Evolutionary conservation across 2,888 invertebrate species (phyloP), one percentile per base, ranked within the genome.

Genomic region (Archips xylosteana): DNA sequence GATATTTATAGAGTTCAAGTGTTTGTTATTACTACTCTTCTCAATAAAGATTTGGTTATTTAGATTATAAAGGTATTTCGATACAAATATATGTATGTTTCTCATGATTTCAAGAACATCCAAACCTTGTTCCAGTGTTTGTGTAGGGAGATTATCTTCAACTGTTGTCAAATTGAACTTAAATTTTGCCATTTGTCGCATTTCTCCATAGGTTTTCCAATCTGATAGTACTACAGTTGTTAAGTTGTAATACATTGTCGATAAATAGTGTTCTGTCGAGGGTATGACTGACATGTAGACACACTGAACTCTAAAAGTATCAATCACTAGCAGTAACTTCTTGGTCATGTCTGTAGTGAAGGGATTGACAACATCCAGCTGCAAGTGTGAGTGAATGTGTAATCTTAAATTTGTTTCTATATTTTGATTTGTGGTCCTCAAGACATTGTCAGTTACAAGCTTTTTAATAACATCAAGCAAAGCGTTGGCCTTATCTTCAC

Each of bases 21-120:
- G 97, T 85, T 99, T 99, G 88, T 98, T 99, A 80, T 97, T 97
- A 85, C 98, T 98, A 71, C 96, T 96, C 79, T 97, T 96, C 89
- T 99, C 99, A 73, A 99, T 96, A 89, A 99, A 99, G 75, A 99
- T 97, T 93, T 99, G 99, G 82, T 98, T 98, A 87, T 99, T 99
- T 79, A 99, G 95, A 91, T 99, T 99, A 90, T 99, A 99, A 32
- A 97, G 95, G 91, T 98, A 99, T 83, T 97, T 97, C 0, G 97
- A 96, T 12, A 99, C 99, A 90, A 99, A 99, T 65, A 98, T 96
- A 82, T 98, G 97, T 76, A 99, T 98, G 86, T 99, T 99, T 59
- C 99, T 95, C 98, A 99, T 99, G 75, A 99, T 99, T 94, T 99
- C 98, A 74, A 99, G 92, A 0, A 99, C 98, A 94, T 99, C 99